These are phyloP conservation scores for Philotrypesis tridentata DNA, from an alignment of 1,140 invertebrate genomes.

Conservation along the genomic window DNA sequence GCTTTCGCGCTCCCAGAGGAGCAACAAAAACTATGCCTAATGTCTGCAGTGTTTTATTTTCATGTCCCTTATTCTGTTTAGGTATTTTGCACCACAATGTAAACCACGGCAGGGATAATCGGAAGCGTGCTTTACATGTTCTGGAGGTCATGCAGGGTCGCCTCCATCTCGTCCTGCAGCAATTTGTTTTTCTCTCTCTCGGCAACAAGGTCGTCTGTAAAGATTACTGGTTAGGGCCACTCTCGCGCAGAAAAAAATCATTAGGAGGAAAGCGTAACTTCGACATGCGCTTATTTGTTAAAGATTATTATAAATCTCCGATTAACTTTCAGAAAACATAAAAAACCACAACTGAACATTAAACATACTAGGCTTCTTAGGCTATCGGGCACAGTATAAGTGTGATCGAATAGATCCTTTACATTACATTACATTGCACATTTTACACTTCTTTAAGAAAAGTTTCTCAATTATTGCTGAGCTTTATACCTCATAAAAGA, in stretches of 20 bases:
- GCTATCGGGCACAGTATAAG: not conserved
- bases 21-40: slow-evolving; percentile 22
- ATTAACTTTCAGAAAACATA: slow-evolving; percentile 24
- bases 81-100: slow-evolving; percentile 61
- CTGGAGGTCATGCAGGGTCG: slow-evolving; percentile 98
- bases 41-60: slow-evolving; percentile 45
- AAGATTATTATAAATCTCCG: not conserved
- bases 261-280: slow-evolving; percentile 36
- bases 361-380: slow-evolving; percentile 36
- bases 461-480: not conserved
- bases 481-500: not conserved
- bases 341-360: slow-evolving; percentile 45
- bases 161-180: slow-evolving; percentile 98
- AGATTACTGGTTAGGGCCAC: slow-evolving; percentile 71
- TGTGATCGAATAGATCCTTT: slow-evolving; percentile 15
- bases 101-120: slow-evolving; percentile 54
- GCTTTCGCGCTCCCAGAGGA: slow-evolving; percentile 21
- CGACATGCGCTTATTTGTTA: slow-evolving; percentile 36
- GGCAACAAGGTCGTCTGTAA: slow-evolving; percentile 95
- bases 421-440: not conserved
- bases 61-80: slow-evolving; percentile 48
- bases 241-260: slow-evolving; percentile 47
- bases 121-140: slow-evolving; percentile 87
- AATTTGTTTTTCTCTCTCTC: slow-evolving; percentile 98
- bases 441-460: not conserved